These are phyloP conservation scores for Choreutis nemorana DNA, from an alignment of 2,888 invertebrate genomes.

Conservation along the genomic window DNA sequence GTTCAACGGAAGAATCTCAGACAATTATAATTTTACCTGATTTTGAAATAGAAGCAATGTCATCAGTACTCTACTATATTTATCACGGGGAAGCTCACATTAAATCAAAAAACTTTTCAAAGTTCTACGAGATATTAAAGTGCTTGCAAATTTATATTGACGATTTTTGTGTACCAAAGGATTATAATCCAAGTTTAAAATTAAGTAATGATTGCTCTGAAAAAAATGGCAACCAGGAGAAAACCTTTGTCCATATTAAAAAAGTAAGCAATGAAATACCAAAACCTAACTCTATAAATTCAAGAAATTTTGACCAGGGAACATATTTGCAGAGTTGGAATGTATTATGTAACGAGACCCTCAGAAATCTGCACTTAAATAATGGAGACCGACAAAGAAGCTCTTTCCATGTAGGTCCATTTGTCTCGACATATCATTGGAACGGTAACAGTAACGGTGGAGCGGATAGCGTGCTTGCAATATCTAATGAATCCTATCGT, in stretches of 20 bases:
- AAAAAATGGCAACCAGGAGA: too few species aligned
- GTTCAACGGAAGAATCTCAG: conserved; percentile 50
- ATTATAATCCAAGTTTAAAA: too few species aligned
- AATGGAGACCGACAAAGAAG: conserved; percentile 43
- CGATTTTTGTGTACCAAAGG: too few species aligned
- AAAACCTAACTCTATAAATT: too few species aligned
- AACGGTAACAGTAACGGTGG: conserved; percentile 56
- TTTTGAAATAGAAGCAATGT: conserved; percentile 68
- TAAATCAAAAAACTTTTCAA: conserved; percentile 60
- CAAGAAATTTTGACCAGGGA: too few species aligned
- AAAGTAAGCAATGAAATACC: too few species aligned
- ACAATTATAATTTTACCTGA: conserved; percentile 72
- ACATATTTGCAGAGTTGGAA: too few species aligned
- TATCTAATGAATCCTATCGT: conserved; percentile 51
- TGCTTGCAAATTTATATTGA: conserved; percentile 47
- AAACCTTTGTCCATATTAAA: too few species aligned
- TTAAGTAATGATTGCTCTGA: too few species aligned
- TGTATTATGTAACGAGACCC: too few species aligned
- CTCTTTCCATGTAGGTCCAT: conserved; percentile 53
- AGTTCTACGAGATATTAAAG: conserved; percentile 67
- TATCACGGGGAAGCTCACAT: conserved; percentile 73
- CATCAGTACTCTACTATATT: conserved; percentile 71
- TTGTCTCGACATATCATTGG: conserved; percentile 52
- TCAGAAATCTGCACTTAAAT: conserved; percentile 34
- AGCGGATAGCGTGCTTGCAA: conserved; percentile 46